Evolutionary conservation across 1,140 invertebrate species (phyloP).

Genomic region (Bradynema listronoti): DNA sequence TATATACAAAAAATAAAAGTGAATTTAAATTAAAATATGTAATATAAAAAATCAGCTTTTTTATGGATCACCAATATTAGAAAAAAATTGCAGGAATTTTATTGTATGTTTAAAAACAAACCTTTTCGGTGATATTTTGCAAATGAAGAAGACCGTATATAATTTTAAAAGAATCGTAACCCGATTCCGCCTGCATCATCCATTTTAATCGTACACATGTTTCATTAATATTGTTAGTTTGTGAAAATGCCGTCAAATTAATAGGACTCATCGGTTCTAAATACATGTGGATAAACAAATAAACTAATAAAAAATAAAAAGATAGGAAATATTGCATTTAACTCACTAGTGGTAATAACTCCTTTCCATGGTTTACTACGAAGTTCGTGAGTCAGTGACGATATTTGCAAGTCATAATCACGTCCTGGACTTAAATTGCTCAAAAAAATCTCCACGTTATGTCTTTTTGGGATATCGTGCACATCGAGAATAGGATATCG

Average conservation of each 20-base stretch:
- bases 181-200: conserved; percentile 40
- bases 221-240: conserved; percentile 42
- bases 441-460: conserved; percentile 51
- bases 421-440: conserved; percentile 52
- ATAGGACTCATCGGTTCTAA: conserved; percentile 40
- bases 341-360: conserved; percentile 50
- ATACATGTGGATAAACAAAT: too few species aligned
- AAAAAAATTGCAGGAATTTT: too few species aligned
- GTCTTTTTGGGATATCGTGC: conserved; percentile 52
- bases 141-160: conserved; percentile 42
- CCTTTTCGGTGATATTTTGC: conserved; percentile 26
- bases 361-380: conserved; percentile 45
- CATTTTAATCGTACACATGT: conserved; percentile 38
- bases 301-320: not conserved
- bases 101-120: conserved; percentile 4
- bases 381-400: conserved; percentile 43
- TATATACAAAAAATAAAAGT: too few species aligned
- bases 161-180: conserved; percentile 45
- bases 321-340: not conserved
- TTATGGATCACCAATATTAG: too few species aligned
- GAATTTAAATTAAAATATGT: too few species aligned
- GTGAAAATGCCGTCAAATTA: conserved; percentile 27
- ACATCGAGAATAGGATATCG: conserved; percentile 53
- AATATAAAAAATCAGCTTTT: too few species aligned
- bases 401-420: conserved; percentile 48